Base-by-base conservation (phyloP, 1,140 invertebrate genomes). In the Cherax quadricarinatus region DNA sequence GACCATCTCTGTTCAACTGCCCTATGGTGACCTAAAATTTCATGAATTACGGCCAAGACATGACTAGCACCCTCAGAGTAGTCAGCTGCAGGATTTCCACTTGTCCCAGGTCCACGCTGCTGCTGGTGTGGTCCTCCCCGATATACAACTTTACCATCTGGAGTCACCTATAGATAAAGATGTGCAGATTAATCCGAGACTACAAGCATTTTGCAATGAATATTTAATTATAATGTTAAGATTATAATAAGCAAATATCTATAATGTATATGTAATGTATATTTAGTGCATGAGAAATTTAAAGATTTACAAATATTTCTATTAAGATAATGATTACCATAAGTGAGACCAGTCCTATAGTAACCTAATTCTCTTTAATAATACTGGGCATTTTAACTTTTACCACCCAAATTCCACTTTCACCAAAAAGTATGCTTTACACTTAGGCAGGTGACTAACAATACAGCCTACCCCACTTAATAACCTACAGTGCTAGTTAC, bases 1-100 rank as follows among this genome's bases (percentile, higher is more conserved):
- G 99, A 98, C 98, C 98, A 99, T 82, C 98, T 97, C 93, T 98
- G 97, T 95, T 99, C 98, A 5, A 99, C 95, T 0, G 97, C 97
- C 90, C 98, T 95, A 94, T 99, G 98, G 95, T 99, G 98, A 87
- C 98, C 98, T 86, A 99, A 96, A 94, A 99, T 99, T 96, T 99
- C 97, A 95, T 98, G 98, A 93, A 98, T 99, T 21, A 98, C 97
- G n/a, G 96, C 95, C 9, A 96, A 91, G 6, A 96, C 95, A 94
- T 96, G 96, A 73, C 95, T 96, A 60, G 96, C 95, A 73, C 96
- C 98, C 94, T 98, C 98, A 91, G 98, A 98, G 95, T 99, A 99
- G 95, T 99, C 99, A 4, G 98, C 98, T 9, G 98, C 98, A 12
- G 98, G 98, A 95, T 99, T 98, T 78, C 97, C 96, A 30, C 96